These are phyloP conservation scores for Drosophila lacicola DNA, from an alignment of 2,888 invertebrate species.

Conservation along the genomic window DNA sequence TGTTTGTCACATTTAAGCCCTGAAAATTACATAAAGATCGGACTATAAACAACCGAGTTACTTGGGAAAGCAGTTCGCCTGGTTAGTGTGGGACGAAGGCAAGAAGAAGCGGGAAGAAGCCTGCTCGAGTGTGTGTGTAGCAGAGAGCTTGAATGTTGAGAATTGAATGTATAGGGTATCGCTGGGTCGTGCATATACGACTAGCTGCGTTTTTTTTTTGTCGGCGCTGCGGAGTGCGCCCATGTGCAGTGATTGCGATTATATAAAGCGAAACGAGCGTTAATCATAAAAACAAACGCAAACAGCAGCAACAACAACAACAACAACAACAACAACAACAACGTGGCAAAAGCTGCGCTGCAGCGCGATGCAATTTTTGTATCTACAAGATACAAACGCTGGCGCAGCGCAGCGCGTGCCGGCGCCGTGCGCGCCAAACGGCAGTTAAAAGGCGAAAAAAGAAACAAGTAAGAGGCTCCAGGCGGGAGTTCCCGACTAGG, in stretches of 20 bases:
- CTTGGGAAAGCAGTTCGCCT: too few relatives aligned
- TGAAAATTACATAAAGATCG: too few relatives aligned
- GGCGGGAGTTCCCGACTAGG: neutral
- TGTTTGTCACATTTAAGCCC: too few relatives aligned
- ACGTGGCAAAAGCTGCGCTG: conserved; percentile 27
- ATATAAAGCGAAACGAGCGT: conserved; percentile 74
- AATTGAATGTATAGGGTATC: neutral
- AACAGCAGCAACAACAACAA: conserved; percentile 7
- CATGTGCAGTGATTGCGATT: conserved; percentile 65
- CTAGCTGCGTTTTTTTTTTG: conserved; percentile 15
- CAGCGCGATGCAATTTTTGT: conserved; percentile 49
- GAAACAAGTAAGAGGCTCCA: neutral
- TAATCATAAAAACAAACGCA: conserved; percentile 68
- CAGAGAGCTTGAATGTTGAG: too few relatives aligned
- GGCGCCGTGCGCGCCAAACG: conserved; percentile 64
- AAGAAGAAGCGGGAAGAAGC: too few relatives aligned
- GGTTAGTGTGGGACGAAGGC: too few relatives aligned
- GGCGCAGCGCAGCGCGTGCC: conserved; percentile 70
- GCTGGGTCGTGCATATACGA: neutral
- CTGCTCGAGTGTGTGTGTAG: too few relatives aligned
- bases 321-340: conserved; percentile 18
- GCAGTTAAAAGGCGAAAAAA: conserved; percentile 61
- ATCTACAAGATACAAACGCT: conserved; percentile 76
- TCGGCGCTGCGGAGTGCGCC: conserved; percentile 41
- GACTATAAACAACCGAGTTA: too few relatives aligned